phyloP scores from a whole-genome alignment of 2,888 invertebrate genomes.

The Lepeophtheirus nordmannii region DNA sequence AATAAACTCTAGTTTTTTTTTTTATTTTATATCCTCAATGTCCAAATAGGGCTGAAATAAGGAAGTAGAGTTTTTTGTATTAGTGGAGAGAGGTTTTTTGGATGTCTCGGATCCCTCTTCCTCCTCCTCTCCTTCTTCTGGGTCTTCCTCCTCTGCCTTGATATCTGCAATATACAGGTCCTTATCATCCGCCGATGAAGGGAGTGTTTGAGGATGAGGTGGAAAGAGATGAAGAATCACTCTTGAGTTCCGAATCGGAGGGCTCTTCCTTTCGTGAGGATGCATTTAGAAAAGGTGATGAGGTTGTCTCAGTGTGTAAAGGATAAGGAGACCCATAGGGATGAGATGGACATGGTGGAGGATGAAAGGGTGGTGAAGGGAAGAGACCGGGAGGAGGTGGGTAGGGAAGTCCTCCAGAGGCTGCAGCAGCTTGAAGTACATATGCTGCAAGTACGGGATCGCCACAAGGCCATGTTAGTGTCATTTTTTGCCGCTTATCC shows the following conservation, averaged over 20 bases:
- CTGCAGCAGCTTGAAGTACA: constrained; percentile 66
- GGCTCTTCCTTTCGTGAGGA: constrained; percentile 8
- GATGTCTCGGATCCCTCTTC: neutral
- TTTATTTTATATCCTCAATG: constrained; percentile 1
- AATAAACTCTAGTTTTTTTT: no score
- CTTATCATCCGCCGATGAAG: no score
- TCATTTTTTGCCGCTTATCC: constrained; percentile 86
- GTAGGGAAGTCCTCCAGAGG: constrained; percentile 46
- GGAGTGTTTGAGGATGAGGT: neutral
- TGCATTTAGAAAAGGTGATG: constrained; percentile 32
- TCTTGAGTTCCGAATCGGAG: no score
- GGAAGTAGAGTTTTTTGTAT: neutral
- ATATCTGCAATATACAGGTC: neutral
- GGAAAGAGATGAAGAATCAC: no score
- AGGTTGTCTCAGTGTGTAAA: constrained; percentile 33
- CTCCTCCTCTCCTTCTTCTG: neutral
- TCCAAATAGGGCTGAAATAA: constrained; percentile 20
- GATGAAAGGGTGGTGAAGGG: constrained; percentile 29
- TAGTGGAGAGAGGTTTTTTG: neutral
- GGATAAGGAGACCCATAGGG: constrained; percentile 30
- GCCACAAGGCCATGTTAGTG: constrained; percentile 86
- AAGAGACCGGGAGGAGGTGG: constrained; percentile 29
- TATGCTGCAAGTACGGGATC: constrained; percentile 87
- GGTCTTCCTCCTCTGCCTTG: neutral
- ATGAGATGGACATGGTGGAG: constrained; percentile 28